Evolutionary conservation across 2,113 vertebrate genomes (phyloP), one percentile per base, ranked within the genome.

Genomic region (Myanophis thanlyinensis): DNA sequence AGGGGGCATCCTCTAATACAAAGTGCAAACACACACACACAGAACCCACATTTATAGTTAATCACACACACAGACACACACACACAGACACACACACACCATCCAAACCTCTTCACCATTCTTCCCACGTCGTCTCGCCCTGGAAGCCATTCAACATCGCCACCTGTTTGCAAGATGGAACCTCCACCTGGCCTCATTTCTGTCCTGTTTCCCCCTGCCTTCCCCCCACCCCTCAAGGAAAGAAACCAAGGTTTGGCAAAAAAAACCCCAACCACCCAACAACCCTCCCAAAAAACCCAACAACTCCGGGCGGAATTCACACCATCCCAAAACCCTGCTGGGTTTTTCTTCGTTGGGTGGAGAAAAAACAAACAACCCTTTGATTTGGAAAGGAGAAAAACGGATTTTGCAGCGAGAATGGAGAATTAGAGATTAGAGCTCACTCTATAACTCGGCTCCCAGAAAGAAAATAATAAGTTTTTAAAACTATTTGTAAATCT

Each of bases 381-480:
- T 22, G 23, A 15, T 52, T 12, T 15, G 53, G 35, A 46, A 46
- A 20, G 44, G 6, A n/a, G 5, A 9, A 30, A 27, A 59, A 23
- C 10, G 15, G 25, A 30, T 59, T 40, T 67, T 23, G 86, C 25
- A 25, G 9, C 4, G 12, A 22, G 85, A 40, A 5, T 9, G 23
- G 7, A 12, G 23, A 46, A 30, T 73, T 10, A 59, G 13, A 25
- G 12, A 35, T 30, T 1, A 12, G 3, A 20, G 52, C 35, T 9
- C 44, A 0, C 12, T 6, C 10, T n/a, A 4, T 1, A 18, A 7
- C 3, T 5, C 2, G 46, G 15, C 48, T 11, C 20, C 3, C 20
- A 35, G n/a, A 22, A 40, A 18, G 15, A 15, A 30, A 5, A 30
- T 9, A 1, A n/a, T n/a, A n/a, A n/a, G 10, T 25, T 56, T 67